A percentile compares a stretch with the other conserved stretches of the same genome.
phyloP scores from a whole-genome alignment of 2,888 invertebrate genomes.

The Chalcis sispes region DNA sequence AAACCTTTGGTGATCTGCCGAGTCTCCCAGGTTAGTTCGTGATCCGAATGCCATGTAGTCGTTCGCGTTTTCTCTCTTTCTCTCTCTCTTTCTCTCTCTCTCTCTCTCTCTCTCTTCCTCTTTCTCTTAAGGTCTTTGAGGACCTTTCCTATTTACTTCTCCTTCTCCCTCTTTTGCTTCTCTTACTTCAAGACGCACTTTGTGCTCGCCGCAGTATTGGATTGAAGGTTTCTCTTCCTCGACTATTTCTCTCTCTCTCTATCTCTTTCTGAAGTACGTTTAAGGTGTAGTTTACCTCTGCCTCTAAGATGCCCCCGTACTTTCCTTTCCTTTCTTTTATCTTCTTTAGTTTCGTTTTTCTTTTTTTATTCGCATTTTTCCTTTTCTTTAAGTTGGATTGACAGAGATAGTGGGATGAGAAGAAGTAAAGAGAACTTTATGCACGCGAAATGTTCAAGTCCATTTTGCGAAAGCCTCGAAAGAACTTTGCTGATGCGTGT shows the following conservation, averaged over 20 bases:
- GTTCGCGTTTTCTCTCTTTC: no score
- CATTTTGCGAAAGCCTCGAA: no score
- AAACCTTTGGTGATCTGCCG: constrained; percentile 41
- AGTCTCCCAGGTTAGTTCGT: constrained; percentile 20
- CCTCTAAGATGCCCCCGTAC: constrained; percentile 1
- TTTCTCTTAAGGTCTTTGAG: no score
- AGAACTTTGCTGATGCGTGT: neutral
- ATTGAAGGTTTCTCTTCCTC: no score
- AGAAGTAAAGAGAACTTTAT: no score
- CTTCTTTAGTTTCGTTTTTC: neutral
- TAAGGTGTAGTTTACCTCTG: no score
- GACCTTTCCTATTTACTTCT: no score
- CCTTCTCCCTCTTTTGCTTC: no score
- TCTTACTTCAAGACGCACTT: constrained; percentile 36
- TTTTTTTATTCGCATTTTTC: neutral
- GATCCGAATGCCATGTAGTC: constrained; percentile 36
- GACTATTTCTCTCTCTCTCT: no score
- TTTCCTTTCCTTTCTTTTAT: neutral
- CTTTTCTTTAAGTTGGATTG: neutral
- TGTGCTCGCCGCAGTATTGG: neutral
- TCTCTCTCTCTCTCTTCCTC: neutral
- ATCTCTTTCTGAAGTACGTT: neutral
- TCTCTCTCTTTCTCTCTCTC: neutral
- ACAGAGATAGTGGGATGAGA: no score
- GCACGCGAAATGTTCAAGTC: no score